Evolutionary conservation across 2,797 vertebrate genomes (phyloP), one percentile per base, ranked within the genome.

Genomic region (Sebastes steindachneri): DNA sequence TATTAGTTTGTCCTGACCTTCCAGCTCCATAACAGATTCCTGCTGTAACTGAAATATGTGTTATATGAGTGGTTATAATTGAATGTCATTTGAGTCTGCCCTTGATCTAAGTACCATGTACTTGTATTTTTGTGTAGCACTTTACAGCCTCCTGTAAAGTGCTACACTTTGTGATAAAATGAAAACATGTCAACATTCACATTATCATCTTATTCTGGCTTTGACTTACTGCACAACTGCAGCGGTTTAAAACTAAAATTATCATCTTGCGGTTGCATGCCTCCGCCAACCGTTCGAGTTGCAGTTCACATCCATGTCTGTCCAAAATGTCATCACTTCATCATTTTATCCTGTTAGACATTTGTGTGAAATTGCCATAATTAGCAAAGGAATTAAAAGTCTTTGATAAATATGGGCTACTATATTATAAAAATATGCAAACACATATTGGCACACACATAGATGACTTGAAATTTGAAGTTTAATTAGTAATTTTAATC

Each of bases 21-120:
- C 35, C 3, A 73, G 69, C 59, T 37, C 28, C 21, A 57, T 7
- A 77, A 78, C 45, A 82, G 45, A 84, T 71, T 77, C 73, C 29
- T 80, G 63, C 55, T 53, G 54, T 55, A 55, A 55, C 14, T 15
- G 75, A 81, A 85, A 79, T 33, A 58, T 82, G 71, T 33, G 55
- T 41, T 77, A 12, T 28, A 19, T 53, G 28, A 73, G 51, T 83
- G 75, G 85, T 65, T 84, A 37, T 54, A 83, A 82, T 41, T 76
- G 60, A 78, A 73, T 76, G 64, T 69, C 63, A 80, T 75, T 76
- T 7, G 35, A 71, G 45, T 35, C 67, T 15, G 79, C 82, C 80
- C 80, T 89, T 75, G 66, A 82, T 89, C 71, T 68, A 68, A 81
- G 71, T 48, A 80, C 63, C 28, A 53, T 64, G 51, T n/a, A 73